A percentile compares a stretch with the other conserved stretches of the same genome.
These are phyloP conservation scores for Cirrhinus mrigala DNA, from an alignment of 2,797 vertebrate species.

Conservation along the genomic window DNA sequence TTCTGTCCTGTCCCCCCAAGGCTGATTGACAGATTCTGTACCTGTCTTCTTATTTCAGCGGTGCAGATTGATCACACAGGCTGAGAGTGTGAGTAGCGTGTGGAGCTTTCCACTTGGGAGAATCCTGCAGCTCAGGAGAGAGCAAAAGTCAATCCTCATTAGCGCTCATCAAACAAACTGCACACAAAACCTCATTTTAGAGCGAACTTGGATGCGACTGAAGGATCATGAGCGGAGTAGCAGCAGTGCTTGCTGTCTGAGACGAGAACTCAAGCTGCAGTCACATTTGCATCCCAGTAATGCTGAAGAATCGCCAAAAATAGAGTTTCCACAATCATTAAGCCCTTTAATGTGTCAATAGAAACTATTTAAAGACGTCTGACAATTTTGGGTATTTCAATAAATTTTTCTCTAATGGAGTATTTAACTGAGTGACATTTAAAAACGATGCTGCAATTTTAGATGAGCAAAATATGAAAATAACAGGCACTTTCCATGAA, in stretches of 20 bases:
- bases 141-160: constrained; percentile 49
- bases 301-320: constrained; percentile 46
- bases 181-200: constrained; percentile 53
- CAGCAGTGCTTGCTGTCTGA: constrained; percentile 64
- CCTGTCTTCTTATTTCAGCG: constrained; percentile 77
- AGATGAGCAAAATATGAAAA: neutral
- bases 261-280: constrained; percentile 57
- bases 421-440: neutral
- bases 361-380: neutral
- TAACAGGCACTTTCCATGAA: constrained; percentile 15
- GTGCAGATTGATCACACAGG: constrained; percentile 79
- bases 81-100: constrained; percentile 79
- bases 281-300: constrained; percentile 56
- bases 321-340: constrained; percentile 67
- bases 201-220: constrained; percentile 68
- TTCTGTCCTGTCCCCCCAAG: constrained; percentile 56
- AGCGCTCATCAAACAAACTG: constrained; percentile 64
- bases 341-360: neutral
- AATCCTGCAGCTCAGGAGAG: constrained; percentile 59
- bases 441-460: neutral
- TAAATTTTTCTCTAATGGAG: neutral
- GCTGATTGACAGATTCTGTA: constrained; percentile 68
- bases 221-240: constrained; percentile 58
- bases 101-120: constrained; percentile 70
- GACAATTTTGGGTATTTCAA: neutral